Evolutionary conservation across 2,888 invertebrate genomes (phyloP), one percentile per base, ranked within the genome.

Genomic region (Epistrophe grossulariae): DNA sequence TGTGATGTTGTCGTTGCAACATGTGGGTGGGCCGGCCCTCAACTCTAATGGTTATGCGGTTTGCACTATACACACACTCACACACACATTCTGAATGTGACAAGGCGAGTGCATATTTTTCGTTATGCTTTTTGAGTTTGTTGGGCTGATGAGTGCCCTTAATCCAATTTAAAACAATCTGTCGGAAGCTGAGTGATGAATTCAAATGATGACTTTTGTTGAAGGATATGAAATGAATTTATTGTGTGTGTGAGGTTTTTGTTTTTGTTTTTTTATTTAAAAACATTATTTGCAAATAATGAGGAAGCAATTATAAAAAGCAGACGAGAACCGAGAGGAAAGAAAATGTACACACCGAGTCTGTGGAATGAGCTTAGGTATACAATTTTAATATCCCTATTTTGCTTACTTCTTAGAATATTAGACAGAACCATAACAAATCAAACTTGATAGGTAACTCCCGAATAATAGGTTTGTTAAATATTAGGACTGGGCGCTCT

Each of bases 111-210:
- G 52, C 40, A 70, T 70, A 55, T 55, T 72, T 59, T 84, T 80
- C 80, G 80, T 68, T 84, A 77, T 84, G 80, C 76, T 73, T 77
- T 81, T 72, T 52, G 60, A 70, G 78, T 77, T 77, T 76, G 71
- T 45, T 66, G 64, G 15, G 57, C 59, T 55, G 84, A 52, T 48
- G 77, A 60, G 52, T 71, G 59, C 82, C 78, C 78, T 82, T 85
- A 85, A 85, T 85, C 85, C 82, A 82, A 85, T 85, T 85, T 82
- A 59, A 78, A 74, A 64, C 78, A 73, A 82, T 85, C 82, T 82
- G 85, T 79, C 85, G 73, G 78, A 79, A 78, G 74, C 62, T 78
- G 85, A 82, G 62, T 82, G 82, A 85, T 82, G 85, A 79, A 82
- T 73, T 74, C 59, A 74, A 82, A 82, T 62, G 59, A 77, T 52